Evolutionary conservation across 2,888 invertebrate species (phyloP), one percentile per base, ranked within the genome.

Genomic region (Epistrophe grossulariae): DNA sequence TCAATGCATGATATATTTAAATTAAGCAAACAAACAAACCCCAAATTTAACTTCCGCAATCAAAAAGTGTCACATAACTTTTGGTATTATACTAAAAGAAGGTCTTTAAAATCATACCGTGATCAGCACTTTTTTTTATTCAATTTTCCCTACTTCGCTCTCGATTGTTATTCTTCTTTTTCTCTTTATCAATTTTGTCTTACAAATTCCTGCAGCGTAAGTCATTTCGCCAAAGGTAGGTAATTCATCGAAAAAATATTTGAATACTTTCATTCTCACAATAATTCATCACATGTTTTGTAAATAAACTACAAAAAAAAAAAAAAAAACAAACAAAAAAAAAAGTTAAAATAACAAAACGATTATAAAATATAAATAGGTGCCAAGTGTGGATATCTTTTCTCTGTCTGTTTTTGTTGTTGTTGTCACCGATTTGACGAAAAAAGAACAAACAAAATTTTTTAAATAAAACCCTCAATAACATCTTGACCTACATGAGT

Each of bases 401-500:
- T 66, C 31, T 71, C 35, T 70, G 62, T 24, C 38, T 73, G 48
- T 64, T 70, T 72, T 77, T 72, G 60, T 71, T 74, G 59, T 35
- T 8, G 9, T 35, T 77, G 40, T 66, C 68, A 72, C 68, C 31
- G 66, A 80, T 50, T 45, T 38, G 60, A 60, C 55, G 71, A 76
- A 73, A 77, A 59, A 76, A 57, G 83, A 74, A 48, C 28, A 66
- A 83, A 71, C 48, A n/a, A 7, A 64, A 31, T 4, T 31, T 60
- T 50, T 19, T 28, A 55, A 60, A 66, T 70, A 85, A 78, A 62
- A 74, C 62, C 74, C 79, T 71, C 52, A 52, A 80, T 43, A 40
- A 38, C 68, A 77, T 80, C 84, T 88, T 88, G 84, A 84, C 88
- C 88, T 77, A 70, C 55, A 70, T 70, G 40, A n/a, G 50, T 72